Evolutionary conservation across 1,140 invertebrate genomes (phyloP).

Genomic region (Hydropsyche tenuis): DNA sequence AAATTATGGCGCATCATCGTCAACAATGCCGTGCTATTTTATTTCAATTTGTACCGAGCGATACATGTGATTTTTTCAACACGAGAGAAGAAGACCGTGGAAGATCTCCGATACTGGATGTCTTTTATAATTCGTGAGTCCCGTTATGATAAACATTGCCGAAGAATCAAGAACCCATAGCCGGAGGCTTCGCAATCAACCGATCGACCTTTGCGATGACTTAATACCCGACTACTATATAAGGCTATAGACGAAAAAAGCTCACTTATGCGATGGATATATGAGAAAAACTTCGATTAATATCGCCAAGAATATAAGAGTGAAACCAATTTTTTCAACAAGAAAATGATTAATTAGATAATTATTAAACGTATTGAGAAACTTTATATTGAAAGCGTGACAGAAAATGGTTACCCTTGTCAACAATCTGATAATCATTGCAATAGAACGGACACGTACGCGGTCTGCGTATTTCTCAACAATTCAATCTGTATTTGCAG

Average conservation of each 20-base stretch:
- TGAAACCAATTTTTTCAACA: no score
- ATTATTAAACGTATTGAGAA: no score
- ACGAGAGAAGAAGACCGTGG: background rate
- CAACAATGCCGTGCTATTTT: background rate
- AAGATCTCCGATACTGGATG: constrained; percentile 16
- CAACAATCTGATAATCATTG: no score
- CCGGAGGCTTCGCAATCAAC: constrained; percentile 32
- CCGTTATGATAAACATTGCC: constrained; percentile 35
- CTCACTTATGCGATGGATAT: background rate
- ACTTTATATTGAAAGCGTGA: no score
- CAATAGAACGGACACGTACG: no score
- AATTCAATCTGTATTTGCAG: no score
- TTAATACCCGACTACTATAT: constrained; percentile 26
- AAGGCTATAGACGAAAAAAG: constrained; percentile 7
- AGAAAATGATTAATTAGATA: no score
- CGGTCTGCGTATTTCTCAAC: background rate
- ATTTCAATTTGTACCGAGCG: background rate
- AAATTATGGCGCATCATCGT: constrained; percentile 3
- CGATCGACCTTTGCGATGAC: constrained; percentile 37
- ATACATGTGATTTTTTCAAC: no score
- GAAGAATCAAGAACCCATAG: constrained; percentile 30
- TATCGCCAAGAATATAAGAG: no score
- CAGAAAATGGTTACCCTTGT: no score
- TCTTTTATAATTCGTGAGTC: constrained; percentile 27
- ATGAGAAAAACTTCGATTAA: no score